Evolutionary conservation across 2,797 vertebrate species (phyloP).

Genomic region (Hephaestus fuliginosus): DNA sequence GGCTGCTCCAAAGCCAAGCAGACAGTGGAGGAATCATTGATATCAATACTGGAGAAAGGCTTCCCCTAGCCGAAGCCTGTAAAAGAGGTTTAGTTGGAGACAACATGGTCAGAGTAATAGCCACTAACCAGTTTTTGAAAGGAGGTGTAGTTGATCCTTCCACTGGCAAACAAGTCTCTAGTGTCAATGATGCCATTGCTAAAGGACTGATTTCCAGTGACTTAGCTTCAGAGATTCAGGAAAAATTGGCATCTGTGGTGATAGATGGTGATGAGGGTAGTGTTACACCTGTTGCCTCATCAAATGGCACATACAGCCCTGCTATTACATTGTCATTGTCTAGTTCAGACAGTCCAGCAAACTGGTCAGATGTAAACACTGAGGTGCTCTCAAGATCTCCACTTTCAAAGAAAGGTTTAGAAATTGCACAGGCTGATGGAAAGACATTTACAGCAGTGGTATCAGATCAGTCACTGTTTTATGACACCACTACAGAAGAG

Average conservation of each 20-base stretch:
- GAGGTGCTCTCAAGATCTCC: slow-evolving; percentile 30
- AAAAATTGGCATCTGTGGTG: slow-evolving; percentile 51
- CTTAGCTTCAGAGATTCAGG: slow-evolving; percentile 79
- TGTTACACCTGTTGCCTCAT: slow-evolving; percentile 62
- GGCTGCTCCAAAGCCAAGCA: slow-evolving; percentile 91
- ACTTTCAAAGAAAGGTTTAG: slow-evolving; percentile 34
- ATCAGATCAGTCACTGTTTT: slow-evolving; percentile 32
- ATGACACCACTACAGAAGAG: slow-evolving; percentile 28
- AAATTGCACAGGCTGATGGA: background rate
- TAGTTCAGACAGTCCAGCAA: slow-evolving; percentile 55
- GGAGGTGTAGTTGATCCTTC: slow-evolving; percentile 87
- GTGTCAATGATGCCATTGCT: slow-evolving; percentile 83
- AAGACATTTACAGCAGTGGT: slow-evolving; percentile 7
- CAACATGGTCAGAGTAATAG: slow-evolving; percentile 86
- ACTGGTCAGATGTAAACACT: slow-evolving; percentile 40
- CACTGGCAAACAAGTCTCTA: slow-evolving; percentile 78
- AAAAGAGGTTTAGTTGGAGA: slow-evolving; percentile 85
- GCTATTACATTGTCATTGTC: slow-evolving; percentile 36
- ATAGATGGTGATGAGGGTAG: slow-evolving; percentile 54
- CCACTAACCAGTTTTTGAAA: slow-evolving; percentile 84
- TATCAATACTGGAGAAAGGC: slow-evolving; percentile 83
- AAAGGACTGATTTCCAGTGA: slow-evolving; percentile 83
- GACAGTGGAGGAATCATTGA: slow-evolving; percentile 90
- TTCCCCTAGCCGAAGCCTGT: slow-evolving; percentile 87
- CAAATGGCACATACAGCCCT: slow-evolving; percentile 53